Base-by-base conservation (phyloP, 2,888 invertebrate genomes). In the Opisthograptis luteolata region DNA sequence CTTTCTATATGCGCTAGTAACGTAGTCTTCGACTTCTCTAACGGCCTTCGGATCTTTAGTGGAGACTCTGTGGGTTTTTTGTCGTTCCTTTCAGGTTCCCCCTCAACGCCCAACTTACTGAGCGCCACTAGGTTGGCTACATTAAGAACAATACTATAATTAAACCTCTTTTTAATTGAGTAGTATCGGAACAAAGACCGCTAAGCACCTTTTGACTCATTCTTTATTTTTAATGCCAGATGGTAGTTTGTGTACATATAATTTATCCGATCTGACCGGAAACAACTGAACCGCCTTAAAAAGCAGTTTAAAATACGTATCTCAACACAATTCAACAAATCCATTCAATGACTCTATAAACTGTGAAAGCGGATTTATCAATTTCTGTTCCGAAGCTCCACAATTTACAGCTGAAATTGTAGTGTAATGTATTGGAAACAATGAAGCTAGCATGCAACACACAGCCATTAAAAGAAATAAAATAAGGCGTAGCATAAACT, bases 51-150 rank as follows among this genome's bases (percentile, higher is more conserved):
- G 70, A 68, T 76, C 73, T 88, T 90, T 65, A 86, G 73, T 67
- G 88, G 87, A 54, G 87, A 87, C 75, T 84, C 85, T 77, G 80
- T 79, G 55, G 86, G 79, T 70, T 84, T 87, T 86, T 84, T 87
- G 67, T 80, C 81, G 71, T 74, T 84, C 70, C 81, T 58, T 71
- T 87, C 86, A 55, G 81, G 70, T 68, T 88, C 88, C 78, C 76
- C 76, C 70, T 88, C 88, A 69, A 90, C 82, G 67, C 89, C 90
- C 90, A 90, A 86, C 73, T 88, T 88, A 90, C 90, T 88, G 81
- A 90, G 90, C 73, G 89, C 90, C 71, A 88, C 87, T 78, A 90
- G 89, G 85, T 85, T 90, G 51, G 87, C 90, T 90, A 89, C 83
- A 85, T 70, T 66, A 62, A 68, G 66, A 71, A 75, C 65, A 64